Conservation (phyloP, 92 coral and sea anemone species). For the Umimayanthus kanabou region DNA sequence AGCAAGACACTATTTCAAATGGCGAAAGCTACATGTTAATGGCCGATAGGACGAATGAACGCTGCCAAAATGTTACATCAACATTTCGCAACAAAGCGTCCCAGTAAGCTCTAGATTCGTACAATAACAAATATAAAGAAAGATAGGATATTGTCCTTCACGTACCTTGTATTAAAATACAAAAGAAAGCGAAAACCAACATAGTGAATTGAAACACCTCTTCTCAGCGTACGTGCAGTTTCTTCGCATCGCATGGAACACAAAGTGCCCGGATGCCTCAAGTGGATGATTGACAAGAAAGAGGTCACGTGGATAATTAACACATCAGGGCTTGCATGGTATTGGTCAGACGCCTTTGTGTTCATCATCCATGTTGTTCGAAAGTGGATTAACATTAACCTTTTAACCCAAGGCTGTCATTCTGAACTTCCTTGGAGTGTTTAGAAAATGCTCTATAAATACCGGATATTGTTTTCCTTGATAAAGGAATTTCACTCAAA, state of each 20-base stretch:
- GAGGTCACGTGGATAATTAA: constrained; percentile 40
- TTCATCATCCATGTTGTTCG: no score
- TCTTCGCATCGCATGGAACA: constrained; percentile 4
- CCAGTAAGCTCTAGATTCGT: not conserved
- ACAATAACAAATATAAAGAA: not conserved
- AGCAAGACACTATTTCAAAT: constrained; percentile 40
- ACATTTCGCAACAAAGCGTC: constrained; percentile 16
- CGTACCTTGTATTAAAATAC: constrained; percentile 19
- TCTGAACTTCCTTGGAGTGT: no score
- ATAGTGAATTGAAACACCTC: not conserved
- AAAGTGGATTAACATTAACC: no score
- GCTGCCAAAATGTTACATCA: constrained; percentile 17
- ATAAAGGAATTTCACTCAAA: no score
- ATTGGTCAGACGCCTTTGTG: constrained; percentile 5
- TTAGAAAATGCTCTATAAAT: no score
- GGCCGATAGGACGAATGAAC: constrained; percentile 24
- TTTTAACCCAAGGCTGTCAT: no score
- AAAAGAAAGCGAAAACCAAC: not conserved
- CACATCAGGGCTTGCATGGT: not conserved
- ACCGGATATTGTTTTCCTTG: no score
- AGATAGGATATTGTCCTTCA: not conserved
- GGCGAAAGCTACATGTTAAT: constrained; percentile 23
- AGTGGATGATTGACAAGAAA: constrained; percentile 29
- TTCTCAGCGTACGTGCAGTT: not conserved
- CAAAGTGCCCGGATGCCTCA: constrained; percentile 35